Evolutionary conservation across 2,113 vertebrate genomes (phyloP).

Genomic region (Carlito syrichta): DNA sequence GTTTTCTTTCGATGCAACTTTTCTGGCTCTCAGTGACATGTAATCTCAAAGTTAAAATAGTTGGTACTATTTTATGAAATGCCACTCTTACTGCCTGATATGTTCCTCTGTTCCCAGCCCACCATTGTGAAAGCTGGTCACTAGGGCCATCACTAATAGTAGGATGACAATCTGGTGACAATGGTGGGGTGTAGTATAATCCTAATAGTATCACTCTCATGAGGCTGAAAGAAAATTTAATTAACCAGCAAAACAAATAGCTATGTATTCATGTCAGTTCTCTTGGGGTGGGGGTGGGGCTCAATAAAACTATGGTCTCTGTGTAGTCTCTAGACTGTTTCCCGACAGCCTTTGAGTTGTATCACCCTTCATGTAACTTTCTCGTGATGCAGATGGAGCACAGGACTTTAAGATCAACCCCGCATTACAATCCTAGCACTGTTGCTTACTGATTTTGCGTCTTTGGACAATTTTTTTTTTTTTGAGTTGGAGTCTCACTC

Average conservation of each 20-base stretch:
- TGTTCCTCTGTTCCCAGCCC: not conserved
- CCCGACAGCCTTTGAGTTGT: not conserved
- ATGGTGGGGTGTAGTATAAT: not conserved
- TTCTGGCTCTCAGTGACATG: not conserved
- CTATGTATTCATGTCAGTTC: not conserved
- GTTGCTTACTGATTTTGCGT: not conserved
- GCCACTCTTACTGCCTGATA: not conserved
- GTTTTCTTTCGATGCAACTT: conserved; percentile 6
- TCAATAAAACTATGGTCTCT: not conserved
- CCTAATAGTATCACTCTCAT: not conserved
- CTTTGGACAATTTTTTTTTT: no score
- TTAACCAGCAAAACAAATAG: not conserved
- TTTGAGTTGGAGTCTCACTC: no score
- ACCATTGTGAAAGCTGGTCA: not conserved
- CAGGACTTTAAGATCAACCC: not conserved
- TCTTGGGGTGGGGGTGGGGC: not conserved
- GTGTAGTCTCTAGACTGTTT: not conserved
- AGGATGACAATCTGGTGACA: not conserved
- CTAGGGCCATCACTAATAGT: not conserved
- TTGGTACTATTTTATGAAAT: conserved; percentile 32
- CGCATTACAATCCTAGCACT: not conserved
- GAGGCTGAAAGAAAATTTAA: conserved; percentile 15
- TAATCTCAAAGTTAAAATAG: conserved; percentile 38
- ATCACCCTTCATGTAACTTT: not conserved
- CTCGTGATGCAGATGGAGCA: not conserved